Base-by-base conservation (phyloP, 2,888 invertebrate species). In the Helleia helle region DNA sequence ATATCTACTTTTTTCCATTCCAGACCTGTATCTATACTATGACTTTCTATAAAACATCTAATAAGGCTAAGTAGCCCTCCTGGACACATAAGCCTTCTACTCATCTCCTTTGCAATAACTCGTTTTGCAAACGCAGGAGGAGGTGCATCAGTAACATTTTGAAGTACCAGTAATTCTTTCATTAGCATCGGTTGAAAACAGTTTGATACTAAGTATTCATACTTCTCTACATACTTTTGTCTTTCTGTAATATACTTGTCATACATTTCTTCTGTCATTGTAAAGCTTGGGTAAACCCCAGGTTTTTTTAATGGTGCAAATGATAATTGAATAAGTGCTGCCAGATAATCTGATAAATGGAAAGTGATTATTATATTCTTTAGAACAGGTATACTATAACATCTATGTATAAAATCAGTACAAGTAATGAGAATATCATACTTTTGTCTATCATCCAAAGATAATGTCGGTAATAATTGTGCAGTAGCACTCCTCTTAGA, bases 1-100 rank as follows among this genome's bases (percentile, higher is more conserved):
- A 89, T 81, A 42, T 91, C 89, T 53, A 91, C 81, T 62, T 88
- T 89, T 55, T 87, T 84, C 92, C 92, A 92, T 53, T 89, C 88
- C 52, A 75, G 72, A 1, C 89, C 87, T 11, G 79, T 75, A 52
- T 91, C 88, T 41, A 83, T 65, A 25, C 64, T 56, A 51, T 86
- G 79, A 45, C 70, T 77, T 50, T 89, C 89, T 50, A 91, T 86
- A 56, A 93, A 87, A 30, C 91, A 91, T 54, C 86, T 67, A 24
- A 91, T 86, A 8, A 93, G 70, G 42, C 88, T 87, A 34, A 87
- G 65, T 31, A 94, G 72, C 3, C 94, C 94, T 50, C 88, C 87
- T 1, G 88, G 71, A 41, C 84, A 71, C 43, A 87, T 65, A 18
- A 94, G 71, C 43, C 87, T 83, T 38, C 72, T 64, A 24, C 89